Percentiles rank a stretch among this genome's conserved stretches.
Conservation (phyloP, 2,888 invertebrate genomes). For the Diarsia mendica region DNA sequence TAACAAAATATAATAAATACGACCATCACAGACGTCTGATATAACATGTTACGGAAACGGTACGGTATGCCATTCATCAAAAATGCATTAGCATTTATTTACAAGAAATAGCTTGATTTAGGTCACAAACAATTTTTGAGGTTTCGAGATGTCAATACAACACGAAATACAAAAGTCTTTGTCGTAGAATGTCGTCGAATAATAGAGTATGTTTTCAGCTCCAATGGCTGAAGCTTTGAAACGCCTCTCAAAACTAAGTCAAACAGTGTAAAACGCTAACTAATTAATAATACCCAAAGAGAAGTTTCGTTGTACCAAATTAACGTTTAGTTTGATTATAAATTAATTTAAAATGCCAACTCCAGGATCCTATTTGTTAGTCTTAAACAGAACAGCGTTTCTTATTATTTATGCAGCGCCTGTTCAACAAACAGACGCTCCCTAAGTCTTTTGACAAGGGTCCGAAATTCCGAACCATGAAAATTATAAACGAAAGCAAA, state of each 20-base stretch:
- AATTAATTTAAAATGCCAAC: conserved; percentile 7
- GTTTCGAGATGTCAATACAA: conserved; percentile 51
- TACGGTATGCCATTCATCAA: conserved; percentile 41
- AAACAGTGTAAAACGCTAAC: conserved; percentile 3
- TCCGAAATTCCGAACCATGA: neutral
- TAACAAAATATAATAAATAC: neutral
- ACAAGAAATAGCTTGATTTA: conserved; percentile 65
- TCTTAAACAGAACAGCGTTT: conserved; percentile 12
- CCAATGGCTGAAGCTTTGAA: conserved; percentile 12
- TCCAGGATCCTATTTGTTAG: conserved; percentile 9
- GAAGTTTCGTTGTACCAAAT: conserved; percentile 8
- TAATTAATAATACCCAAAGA: neutral
- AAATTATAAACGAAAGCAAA: conserved; percentile 6
- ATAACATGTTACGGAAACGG: neutral
- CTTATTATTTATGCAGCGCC: conserved; percentile 29
- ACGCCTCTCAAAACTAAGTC: neutral
- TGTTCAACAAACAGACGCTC: conserved; percentile 1
- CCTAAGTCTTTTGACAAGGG: conserved; percentile 34
- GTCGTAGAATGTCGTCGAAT: conserved; percentile 28
- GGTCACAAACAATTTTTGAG: conserved; percentile 58
- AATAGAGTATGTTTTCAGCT: conserved; percentile 25
- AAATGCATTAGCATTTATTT: conserved; percentile 49
- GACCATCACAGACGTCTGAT: conserved; percentile 7
- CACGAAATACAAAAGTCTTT: conserved; percentile 23
- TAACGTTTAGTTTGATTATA: conserved; percentile 14